phyloP scores from a whole-genome alignment of 1,140 invertebrate species.

The Thaumetopoea pityocampa region DNA sequence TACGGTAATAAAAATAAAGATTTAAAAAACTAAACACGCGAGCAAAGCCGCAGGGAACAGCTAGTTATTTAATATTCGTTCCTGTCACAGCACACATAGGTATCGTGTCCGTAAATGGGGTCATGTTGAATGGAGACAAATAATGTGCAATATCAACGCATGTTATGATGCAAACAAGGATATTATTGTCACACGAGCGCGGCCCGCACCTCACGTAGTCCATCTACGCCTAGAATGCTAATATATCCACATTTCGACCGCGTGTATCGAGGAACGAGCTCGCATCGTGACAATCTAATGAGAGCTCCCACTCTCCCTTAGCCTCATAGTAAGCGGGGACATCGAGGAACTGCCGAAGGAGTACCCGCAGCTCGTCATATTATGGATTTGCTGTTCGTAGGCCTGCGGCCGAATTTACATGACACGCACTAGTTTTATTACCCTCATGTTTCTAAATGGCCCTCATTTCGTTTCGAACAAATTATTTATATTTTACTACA shows the following conservation, averaged over 20 bases:
- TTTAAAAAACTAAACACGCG: too few species aligned
- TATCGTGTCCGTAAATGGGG: slow-evolving; percentile 5
- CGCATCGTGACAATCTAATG: slow-evolving; percentile 32
- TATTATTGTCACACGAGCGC: slow-evolving; percentile 24
- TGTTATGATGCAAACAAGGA: slow-evolving; percentile 35
- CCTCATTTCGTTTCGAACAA: slow-evolving; percentile 72
- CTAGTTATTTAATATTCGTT: too few species aligned
- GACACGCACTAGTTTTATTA: slow-evolving; percentile 75
- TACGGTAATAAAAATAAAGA: too few species aligned
- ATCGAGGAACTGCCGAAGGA: slow-evolving; percentile 16
- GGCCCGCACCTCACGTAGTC: slow-evolving; percentile 65
- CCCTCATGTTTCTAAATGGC: slow-evolving; percentile 75
- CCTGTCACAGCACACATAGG: slow-evolving; percentile 6
- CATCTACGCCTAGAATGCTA: slow-evolving; percentile 66
- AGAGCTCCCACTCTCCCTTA: slow-evolving; percentile 31
- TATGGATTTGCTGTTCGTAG: slow-evolving; percentile 26
- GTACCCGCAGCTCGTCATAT: slow-evolving; percentile 24
- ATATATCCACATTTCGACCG: slow-evolving; percentile 51
- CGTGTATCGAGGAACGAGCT: slow-evolving; percentile 46
- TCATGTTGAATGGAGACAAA: slow-evolving; percentile 6
- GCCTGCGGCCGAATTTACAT: slow-evolving; percentile 63
- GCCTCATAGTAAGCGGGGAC: slow-evolving; percentile 18
- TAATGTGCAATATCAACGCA: slow-evolving; percentile 23
- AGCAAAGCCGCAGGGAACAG: too few species aligned
- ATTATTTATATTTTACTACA: slow-evolving; percentile 75